These are phyloP conservation scores for Sipha flava DNA, from an alignment of 1,140 invertebrate genomes.

Conservation along the genomic window DNA sequence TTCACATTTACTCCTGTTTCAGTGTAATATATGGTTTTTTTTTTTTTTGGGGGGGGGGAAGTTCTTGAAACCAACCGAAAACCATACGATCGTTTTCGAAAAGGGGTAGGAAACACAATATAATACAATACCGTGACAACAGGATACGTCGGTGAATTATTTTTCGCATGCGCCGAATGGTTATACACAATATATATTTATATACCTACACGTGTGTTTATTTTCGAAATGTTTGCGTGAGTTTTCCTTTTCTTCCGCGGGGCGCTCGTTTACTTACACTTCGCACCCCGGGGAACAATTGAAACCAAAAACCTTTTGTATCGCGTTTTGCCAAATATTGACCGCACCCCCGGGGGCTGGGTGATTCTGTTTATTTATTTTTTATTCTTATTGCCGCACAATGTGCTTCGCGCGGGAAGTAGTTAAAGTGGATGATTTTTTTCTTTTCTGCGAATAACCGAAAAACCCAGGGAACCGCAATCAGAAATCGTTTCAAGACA, in stretches of 20 bases:
- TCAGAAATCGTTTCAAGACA: background rate
- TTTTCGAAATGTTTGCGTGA: background rate
- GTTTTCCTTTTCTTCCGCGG: background rate
- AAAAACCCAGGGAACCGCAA: background rate
- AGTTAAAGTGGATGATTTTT: background rate
- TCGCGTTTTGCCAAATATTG: constrained; percentile 11
- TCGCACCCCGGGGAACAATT: constrained; percentile 6
- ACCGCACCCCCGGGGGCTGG: background rate
- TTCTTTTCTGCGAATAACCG: background rate
- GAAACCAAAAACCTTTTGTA: constrained; percentile 8
- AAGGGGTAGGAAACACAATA: too few species aligned
- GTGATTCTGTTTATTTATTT: background rate
- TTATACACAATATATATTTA: too few species aligned
- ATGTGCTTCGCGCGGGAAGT: background rate
- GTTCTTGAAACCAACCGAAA: too few species aligned
- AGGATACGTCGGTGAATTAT: too few species aligned
- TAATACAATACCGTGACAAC: too few species aligned
- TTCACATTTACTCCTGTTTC: too few species aligned
- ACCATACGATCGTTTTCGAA: too few species aligned
- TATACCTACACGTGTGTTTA: background rate
- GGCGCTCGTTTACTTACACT: background rate
- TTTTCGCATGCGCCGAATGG: too few species aligned
- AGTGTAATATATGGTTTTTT: too few species aligned
- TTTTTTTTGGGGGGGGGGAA: too few species aligned
- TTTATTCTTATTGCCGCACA: background rate